Percentiles rank a stretch among this genome's conserved stretches.
phyloP scores from a whole-genome alignment of 1,140 invertebrate species.

The Oedothorax gibbosus region DNA sequence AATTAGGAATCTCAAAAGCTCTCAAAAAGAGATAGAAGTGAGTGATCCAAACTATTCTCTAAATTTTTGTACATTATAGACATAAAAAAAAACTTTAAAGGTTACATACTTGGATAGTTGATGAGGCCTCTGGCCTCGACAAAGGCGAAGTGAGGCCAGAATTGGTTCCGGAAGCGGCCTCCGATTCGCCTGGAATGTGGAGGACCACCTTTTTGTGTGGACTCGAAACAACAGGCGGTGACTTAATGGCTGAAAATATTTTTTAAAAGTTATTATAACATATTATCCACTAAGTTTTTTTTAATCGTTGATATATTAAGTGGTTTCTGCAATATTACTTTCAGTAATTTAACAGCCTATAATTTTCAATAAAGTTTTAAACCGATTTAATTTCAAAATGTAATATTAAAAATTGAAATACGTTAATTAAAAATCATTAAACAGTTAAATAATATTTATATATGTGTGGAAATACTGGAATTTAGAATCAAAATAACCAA shows the following conservation, averaged over 20 bases:
- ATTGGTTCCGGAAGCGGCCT: not conserved
- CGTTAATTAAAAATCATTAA: no score
- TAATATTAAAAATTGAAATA: no score
- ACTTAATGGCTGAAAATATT: constrained; percentile 34
- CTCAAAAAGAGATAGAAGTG: no score
- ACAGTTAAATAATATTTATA: no score
- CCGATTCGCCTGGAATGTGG: constrained; percentile 37
- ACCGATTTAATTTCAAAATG: no score
- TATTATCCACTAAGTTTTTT: not conserved
- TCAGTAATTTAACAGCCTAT: no score
- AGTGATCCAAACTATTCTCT: no score
- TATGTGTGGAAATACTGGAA: no score
- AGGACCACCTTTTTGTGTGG: constrained; percentile 53
- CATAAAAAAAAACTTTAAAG: not conserved
- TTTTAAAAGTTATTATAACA: not conserved
- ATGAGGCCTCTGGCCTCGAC: not conserved
- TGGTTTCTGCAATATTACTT: not conserved
- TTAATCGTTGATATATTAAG: not conserved
- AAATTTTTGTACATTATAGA: no score
- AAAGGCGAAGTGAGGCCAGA: not conserved
- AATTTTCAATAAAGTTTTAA: no score
- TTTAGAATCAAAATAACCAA: no score
- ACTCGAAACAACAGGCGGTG: constrained; percentile 25
- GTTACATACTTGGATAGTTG: constrained; percentile 20
- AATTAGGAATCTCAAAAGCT: no score